Evolutionary conservation across 1,140 invertebrate species (phyloP).

Genomic region (Drosophila murphyi): DNA sequence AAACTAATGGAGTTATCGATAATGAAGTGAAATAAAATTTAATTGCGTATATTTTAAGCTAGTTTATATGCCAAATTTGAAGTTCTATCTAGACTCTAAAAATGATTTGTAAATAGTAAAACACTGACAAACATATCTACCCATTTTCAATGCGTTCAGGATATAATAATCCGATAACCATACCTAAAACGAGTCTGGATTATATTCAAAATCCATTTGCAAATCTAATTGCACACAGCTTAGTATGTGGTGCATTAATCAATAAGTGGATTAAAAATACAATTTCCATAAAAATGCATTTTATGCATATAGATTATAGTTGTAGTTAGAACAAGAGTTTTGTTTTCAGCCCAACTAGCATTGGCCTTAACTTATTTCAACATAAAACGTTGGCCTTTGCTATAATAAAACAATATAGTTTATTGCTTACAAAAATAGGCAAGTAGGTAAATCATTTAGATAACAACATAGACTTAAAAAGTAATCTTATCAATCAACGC

Average conservation of each 20-base stretch:
- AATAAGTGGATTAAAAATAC: not conserved
- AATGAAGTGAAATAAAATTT: too few species aligned
- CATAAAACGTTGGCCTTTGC: too few species aligned
- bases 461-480: not conserved
- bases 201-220: not conserved
- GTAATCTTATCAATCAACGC: constrained; percentile 55
- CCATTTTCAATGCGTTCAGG: too few species aligned
- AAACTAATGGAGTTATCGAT: too few species aligned
- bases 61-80: too few species aligned
- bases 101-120: not conserved
- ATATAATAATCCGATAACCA: not conserved
- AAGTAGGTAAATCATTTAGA: not conserved
- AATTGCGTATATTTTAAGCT: too few species aligned
- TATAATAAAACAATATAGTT: not conserved
- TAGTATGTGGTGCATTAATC: not conserved
- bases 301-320: too few species aligned
- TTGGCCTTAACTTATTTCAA: too few species aligned
- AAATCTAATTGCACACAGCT: not conserved
- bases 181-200: not conserved
- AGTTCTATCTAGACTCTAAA: too few species aligned
- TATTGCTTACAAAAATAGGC: too few species aligned
- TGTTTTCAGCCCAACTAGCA: too few species aligned
- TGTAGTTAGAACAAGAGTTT: too few species aligned
- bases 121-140: not conserved
- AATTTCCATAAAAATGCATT: not conserved